phyloP scores from a whole-genome alignment of 2,888 invertebrate species.

The Podabrus alpinus region DNA sequence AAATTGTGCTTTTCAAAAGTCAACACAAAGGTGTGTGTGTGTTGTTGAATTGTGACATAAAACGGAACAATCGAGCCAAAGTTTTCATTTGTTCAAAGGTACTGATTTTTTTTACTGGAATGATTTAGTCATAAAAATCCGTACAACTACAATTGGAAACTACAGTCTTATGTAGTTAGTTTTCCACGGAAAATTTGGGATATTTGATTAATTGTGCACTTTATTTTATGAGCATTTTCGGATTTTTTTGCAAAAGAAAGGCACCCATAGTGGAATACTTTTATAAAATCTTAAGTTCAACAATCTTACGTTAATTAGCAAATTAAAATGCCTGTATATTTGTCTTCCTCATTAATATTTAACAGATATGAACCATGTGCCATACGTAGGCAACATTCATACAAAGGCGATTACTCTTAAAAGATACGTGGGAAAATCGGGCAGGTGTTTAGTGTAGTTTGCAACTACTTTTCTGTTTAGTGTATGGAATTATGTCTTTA shows the following conservation, averaged over 20 bases:
- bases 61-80: neutral
- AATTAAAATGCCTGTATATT: conserved; percentile 45
- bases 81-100: too few species aligned
- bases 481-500: conserved; percentile 35
- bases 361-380: conserved; percentile 42
- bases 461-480: conserved; percentile 39
- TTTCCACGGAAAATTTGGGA: neutral
- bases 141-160: too few species aligned
- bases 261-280: neutral
- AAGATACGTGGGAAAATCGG: conserved; percentile 50
- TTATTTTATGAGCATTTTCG: neutral
- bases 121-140: neutral
- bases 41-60: neutral
- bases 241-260: neutral
- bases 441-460: conserved; percentile 48
- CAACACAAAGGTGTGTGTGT: neutral
- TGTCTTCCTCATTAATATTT: conserved; percentile 47
- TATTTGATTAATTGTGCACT: neutral
- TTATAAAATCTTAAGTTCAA: conserved; percentile 27
- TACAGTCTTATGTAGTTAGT: too few species aligned
- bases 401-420: conserved; percentile 31
- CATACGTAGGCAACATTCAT: conserved; percentile 29
- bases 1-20: neutral
- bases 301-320: conserved; percentile 47
- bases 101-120: neutral